Base-by-base conservation (phyloP, 2,113 vertebrate species). In the Ctenomys sociabilis region DNA sequence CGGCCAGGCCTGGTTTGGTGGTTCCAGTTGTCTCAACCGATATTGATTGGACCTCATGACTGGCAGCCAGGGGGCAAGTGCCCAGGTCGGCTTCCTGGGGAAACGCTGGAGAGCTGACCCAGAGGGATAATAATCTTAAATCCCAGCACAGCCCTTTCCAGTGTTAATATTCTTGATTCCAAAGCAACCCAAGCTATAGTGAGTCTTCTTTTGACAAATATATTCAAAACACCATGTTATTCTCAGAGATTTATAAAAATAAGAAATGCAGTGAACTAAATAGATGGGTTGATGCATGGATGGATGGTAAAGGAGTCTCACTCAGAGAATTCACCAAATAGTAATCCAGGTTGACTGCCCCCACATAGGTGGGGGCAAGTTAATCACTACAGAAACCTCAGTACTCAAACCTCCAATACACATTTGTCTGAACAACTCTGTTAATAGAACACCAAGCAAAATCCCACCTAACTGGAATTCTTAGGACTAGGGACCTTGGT, bases 211-310 rank as follows among this genome's bases (percentile, higher is more conserved):
- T 77, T 72, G 94, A 82, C 49, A 87, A 70, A 59, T 92, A 21
- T 61, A 9, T 81, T 90, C 68, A 16, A 80, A 49, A 43, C 24
- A 70, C 8, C 1, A 32, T 35, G 8, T 37, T 37, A 1, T 90
- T 89, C 77, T 80, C 24, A 88, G 52, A 83, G 73, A n/a, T 81
- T 61, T 90, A 81, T 75, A 70, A 81, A 92, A 85, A n/a, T 22
- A 80, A 87, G 22, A 57, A 87, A 86, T 21, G 32, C 7, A 24
- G 49, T 16, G 11, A 66, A 75, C 78, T 3, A 35, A 26, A 7
- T 24, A 22, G 82, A 12, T 54, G 49, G 24, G 37, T 19, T 10
- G 73, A 32, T 49, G n/a, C 54, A 32, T 28, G n/a, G 28, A 45
- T 73, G 43, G 26, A 40, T 94, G 61, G 61, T 1, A 10, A 81